phyloP scores from a whole-genome alignment of 2,888 invertebrate genomes.

The Lasioglossum oenotherae region DNA sequence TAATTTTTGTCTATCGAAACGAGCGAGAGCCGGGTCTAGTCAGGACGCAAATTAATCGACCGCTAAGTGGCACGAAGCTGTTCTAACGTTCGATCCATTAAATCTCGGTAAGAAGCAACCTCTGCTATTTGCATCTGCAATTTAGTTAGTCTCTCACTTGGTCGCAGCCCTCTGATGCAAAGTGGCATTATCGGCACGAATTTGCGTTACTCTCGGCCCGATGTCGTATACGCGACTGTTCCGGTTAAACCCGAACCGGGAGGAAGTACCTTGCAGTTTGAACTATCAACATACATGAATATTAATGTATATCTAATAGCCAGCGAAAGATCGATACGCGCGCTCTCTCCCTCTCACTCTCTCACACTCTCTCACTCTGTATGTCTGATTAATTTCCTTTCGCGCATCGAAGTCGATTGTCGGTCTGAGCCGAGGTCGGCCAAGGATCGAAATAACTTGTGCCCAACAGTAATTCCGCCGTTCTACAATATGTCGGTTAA shows the following conservation, averaged over 20 bases:
- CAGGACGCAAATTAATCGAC: slow-evolving; percentile 78
- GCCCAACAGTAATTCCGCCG: background rate
- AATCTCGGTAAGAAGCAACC: slow-evolving; percentile 81
- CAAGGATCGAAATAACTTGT: background rate
- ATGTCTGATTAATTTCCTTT: slow-evolving; percentile 44
- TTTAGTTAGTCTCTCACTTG: slow-evolving; percentile 73
- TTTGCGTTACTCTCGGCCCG: slow-evolving; percentile 68
- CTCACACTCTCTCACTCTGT: background rate
- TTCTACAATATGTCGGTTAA: background rate
- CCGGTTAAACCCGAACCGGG: slow-evolving; percentile 66
- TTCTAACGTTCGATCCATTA: slow-evolving; percentile 79
- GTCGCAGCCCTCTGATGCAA: slow-evolving; percentile 76
- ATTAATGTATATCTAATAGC: slow-evolving; percentile 62
- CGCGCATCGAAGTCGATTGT: background rate
- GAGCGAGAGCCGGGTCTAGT: background rate
- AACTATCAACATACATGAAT: slow-evolving; percentile 70
- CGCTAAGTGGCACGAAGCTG: slow-evolving; percentile 76
- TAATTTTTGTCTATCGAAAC: background rate
- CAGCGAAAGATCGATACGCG: slow-evolving; percentile 38
- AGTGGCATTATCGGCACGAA: slow-evolving; percentile 80
- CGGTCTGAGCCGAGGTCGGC: background rate
- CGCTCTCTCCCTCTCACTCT: background rate
- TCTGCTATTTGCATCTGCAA: slow-evolving; percentile 83
- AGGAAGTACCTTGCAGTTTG: slow-evolving; percentile 64
- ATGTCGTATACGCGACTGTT: slow-evolving; percentile 68